A percentile compares a stretch with the other conserved stretches of the same genome.
phyloP scores from a whole-genome alignment of 2,888 invertebrate species.

The Mythimna loreyi region DNA sequence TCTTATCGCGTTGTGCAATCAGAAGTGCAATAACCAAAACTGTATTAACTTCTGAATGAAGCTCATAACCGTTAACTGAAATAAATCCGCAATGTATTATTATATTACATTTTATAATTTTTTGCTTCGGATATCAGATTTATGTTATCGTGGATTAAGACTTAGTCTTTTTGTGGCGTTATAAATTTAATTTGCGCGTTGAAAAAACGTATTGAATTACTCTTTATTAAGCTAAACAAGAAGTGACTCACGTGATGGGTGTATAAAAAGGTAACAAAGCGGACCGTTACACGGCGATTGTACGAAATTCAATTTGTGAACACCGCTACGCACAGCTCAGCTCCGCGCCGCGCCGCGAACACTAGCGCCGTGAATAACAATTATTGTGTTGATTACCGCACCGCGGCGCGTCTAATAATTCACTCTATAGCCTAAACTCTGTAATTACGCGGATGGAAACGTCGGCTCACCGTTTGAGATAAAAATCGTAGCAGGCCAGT shows the following conservation, averaged over 20 bases:
- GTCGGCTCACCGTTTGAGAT: slow-evolving; percentile 89
- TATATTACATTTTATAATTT: slow-evolving; percentile 36
- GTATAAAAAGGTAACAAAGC: slow-evolving; percentile 74
- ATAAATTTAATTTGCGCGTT: slow-evolving; percentile 55
- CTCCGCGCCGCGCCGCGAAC: slow-evolving; percentile 69
- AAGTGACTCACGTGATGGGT: slow-evolving; percentile 57
- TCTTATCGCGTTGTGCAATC: slow-evolving; percentile 44
- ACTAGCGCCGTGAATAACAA: slow-evolving; percentile 84
- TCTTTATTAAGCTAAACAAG: slow-evolving; percentile 66
- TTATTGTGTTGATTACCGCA: slow-evolving; percentile 88
- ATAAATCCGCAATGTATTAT: slow-evolving; percentile 39
- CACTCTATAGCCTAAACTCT: slow-evolving; percentile 88
- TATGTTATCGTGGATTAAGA: slow-evolving; percentile 54
- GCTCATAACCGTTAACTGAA: slow-evolving; percentile 47
- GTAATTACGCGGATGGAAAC: slow-evolving; percentile 89
- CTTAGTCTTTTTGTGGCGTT: slow-evolving; percentile 43
- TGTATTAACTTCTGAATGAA: slow-evolving; percentile 45
- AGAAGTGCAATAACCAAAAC: slow-evolving; percentile 37
- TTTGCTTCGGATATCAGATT: slow-evolving; percentile 48
- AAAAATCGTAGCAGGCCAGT: slow-evolving; percentile 80
- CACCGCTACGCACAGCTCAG: slow-evolving; percentile 21
- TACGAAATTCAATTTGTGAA: slow-evolving; percentile 85
- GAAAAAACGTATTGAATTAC: slow-evolving; percentile 50
- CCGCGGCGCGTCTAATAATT: slow-evolving; percentile 88
- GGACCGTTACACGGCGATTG: slow-evolving; percentile 77